Conservation (phyloP, 1,140 invertebrate genomes). For the Aphelinus certus region DNA sequence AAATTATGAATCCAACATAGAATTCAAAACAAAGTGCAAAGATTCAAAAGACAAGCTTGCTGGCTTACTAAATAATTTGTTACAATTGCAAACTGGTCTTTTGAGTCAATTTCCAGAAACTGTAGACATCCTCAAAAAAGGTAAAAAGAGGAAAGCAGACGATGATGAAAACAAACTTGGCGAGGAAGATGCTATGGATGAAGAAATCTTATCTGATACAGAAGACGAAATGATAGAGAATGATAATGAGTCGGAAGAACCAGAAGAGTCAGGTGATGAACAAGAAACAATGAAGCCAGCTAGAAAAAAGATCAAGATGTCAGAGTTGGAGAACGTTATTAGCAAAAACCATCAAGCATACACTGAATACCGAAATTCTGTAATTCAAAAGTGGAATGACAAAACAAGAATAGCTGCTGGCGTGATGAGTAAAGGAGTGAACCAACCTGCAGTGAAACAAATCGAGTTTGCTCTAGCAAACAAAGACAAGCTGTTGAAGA, state of each 20-base stretch:
- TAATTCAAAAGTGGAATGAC: conserved; percentile 92
- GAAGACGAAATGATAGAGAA: conserved; percentile 60
- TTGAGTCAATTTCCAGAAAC: conserved; percentile 75
- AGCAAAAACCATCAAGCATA: conserved; percentile 73
- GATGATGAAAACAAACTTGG: conserved; percentile 43
- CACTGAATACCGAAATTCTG: conserved; percentile 76
- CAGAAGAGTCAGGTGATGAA: conserved; percentile 55
- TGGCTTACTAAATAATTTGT: conserved; percentile 73
- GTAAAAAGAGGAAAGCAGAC: conserved; percentile 45
- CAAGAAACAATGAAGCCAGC: conserved; percentile 56
- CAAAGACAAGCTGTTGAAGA: conserved; percentile 77
- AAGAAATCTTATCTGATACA: conserved; percentile 65
- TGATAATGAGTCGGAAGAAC: conserved; percentile 58
- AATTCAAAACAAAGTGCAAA: conserved; percentile 67
- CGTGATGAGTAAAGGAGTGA: conserved; percentile 71
- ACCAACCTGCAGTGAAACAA: conserved; percentile 83
- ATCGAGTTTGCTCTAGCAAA: conserved; percentile 87
- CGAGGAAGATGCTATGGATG: conserved; percentile 61
- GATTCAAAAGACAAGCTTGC: conserved; percentile 67
- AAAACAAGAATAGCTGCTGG: conserved; percentile 80
- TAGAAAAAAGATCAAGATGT: conserved; percentile 70
- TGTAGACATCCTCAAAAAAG: conserved; percentile 58
- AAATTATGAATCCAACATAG: conserved; percentile 63
- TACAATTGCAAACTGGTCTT: conserved; percentile 70
- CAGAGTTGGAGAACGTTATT: conserved; percentile 73